Conservation (phyloP, 2,888 invertebrate genomes). For the Epinotia nisella region DNA sequence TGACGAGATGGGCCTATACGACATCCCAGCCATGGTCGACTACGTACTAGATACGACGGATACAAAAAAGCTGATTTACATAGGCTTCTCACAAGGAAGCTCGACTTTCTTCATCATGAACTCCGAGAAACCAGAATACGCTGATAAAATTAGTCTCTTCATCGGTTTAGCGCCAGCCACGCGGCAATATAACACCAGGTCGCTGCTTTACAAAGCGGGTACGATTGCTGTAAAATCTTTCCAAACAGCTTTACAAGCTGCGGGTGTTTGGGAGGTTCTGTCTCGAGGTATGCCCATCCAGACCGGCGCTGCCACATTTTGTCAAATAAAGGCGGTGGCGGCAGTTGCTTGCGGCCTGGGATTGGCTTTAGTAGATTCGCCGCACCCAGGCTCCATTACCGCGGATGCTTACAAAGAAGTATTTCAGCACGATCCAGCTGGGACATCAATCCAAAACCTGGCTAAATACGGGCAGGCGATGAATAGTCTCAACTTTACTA, state of each 20-base stretch:
- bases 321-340: conserved; percentile 6
- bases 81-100: conserved; percentile 92
- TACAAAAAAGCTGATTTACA: conserved; percentile 65
- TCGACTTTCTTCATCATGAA: conserved; percentile 87
- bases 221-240: not conserved
- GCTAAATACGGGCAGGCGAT: conserved; percentile 68
- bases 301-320: conserved; percentile 4
- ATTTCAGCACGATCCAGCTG: conserved; percentile 67
- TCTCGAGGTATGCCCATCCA: conserved; percentile 9
- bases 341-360: conserved; percentile 11
- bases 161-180: conserved; percentile 84
- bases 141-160: conserved; percentile 84
- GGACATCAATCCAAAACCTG: conserved; percentile 65
- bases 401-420: conserved; percentile 57
- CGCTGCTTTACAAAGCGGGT: not conserved
- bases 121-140: conserved; percentile 86
- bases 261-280: conserved; percentile 24
- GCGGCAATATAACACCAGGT: conserved; percentile 68
- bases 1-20: conserved; percentile 89
- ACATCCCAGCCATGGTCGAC: conserved; percentile 87
- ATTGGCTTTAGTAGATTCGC: conserved; percentile 55
- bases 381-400: conserved; percentile 64
- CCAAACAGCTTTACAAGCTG: not conserved
- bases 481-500: conserved; percentile 58
- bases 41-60: conserved; percentile 62